Percentiles rank a stretch among this genome's conserved stretches.
Evolutionary conservation across 2,113 vertebrate genomes (phyloP).

Genomic region (Talpa occidentalis): DNA sequence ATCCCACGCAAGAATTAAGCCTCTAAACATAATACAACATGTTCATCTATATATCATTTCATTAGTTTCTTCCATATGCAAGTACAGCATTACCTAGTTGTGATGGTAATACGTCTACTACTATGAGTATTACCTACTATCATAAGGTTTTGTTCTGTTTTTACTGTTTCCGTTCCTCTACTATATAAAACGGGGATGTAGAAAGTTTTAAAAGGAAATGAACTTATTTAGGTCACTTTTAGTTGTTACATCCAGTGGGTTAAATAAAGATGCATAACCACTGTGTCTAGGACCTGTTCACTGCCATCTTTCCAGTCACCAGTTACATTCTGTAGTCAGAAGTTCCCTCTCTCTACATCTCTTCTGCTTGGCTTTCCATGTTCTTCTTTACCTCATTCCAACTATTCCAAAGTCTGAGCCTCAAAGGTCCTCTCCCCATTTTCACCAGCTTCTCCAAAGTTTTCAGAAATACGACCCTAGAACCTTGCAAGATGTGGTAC

Average conservation of each 20-base stretch:
- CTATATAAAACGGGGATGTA: background rate
- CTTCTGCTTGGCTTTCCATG: background rate
- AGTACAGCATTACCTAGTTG: background rate
- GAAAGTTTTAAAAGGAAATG: background rate
- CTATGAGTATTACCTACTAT: background rate
- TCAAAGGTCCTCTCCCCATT: background rate
- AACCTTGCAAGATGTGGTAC: background rate
- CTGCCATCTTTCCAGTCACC: conserved; percentile 8
- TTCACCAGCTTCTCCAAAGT: conserved; percentile 33
- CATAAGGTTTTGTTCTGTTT: background rate
- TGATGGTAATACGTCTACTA: background rate
- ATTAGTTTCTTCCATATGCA: conserved; percentile 10
- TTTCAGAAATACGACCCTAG: conserved; percentile 42
- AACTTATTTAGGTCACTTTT: background rate
- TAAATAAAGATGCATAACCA: background rate
- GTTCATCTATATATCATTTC: conserved; percentile 26
- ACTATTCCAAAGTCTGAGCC: background rate
- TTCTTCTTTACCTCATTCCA: background rate
- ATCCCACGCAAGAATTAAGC: conserved; percentile 21
- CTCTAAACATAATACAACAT: background rate
- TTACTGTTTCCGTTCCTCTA: background rate
- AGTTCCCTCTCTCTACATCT: background rate
- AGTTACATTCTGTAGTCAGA: background rate
- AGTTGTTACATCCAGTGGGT: background rate
- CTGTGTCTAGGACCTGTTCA: background rate